Conservation (phyloP, 2,797 vertebrate genomes). For the Microcaecilia unicolor region DNA sequence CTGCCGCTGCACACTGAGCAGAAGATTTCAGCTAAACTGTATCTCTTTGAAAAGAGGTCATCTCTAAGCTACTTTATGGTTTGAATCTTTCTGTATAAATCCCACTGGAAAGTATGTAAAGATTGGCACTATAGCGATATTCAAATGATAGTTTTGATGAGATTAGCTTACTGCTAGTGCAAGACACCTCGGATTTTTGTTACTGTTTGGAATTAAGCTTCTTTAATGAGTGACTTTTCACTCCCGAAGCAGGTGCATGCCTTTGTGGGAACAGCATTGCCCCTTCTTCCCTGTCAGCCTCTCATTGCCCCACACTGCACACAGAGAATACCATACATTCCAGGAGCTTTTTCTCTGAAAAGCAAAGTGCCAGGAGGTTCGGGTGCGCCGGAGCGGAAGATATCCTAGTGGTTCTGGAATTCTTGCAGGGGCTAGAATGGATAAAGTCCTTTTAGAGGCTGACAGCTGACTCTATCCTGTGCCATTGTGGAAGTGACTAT, state of each 20-base stretch:
- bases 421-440: constrained; percentile 22
- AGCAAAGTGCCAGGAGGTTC: constrained; percentile 14
- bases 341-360: constrained; percentile 14
- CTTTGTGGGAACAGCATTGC: neutral
- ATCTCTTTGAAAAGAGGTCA: too few species aligned
- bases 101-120: too few species aligned
- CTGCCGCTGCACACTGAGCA: too few species aligned
- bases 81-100: too few species aligned
- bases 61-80: too few species aligned
- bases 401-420: constrained; percentile 10
- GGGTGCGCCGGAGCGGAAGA: constrained; percentile 10
- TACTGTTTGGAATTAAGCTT: too few species aligned
- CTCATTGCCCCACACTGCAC: constrained; percentile 5
- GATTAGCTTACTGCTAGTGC: too few species aligned
- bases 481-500: neutral
- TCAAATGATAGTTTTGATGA: too few species aligned
- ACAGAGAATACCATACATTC: constrained; percentile 18
- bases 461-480: constrained; percentile 4
- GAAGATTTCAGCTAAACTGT: too few species aligned
- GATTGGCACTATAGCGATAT: too few species aligned
- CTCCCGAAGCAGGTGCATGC: constrained; percentile 23
- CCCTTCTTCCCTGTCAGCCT: constrained; percentile 2
- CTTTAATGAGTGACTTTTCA: constrained; percentile 9
- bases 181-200: too few species aligned
- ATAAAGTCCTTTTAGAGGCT: constrained; percentile 2